Base-by-base conservation (phyloP, 2,113 vertebrate genomes). In the Glaucidium brasilianum region DNA sequence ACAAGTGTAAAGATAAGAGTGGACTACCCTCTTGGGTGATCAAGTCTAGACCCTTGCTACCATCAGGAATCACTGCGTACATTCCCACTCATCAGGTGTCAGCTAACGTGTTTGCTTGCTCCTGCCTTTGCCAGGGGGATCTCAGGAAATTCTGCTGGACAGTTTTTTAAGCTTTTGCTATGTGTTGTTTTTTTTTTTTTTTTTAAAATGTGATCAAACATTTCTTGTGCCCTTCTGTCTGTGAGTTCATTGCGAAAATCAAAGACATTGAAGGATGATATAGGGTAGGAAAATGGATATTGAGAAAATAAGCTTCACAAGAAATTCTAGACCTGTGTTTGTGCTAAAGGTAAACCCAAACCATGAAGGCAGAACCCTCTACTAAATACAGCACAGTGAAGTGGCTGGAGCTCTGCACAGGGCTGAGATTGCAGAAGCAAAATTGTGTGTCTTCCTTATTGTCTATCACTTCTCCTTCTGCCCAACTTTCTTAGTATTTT, bases 231-330 rank as follows among this genome's bases (percentile, higher is more conserved):
- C 9, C 8, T 49, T 85, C 29, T 41, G 35, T 27, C n/a, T 76
- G 8, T 43, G 26, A 55, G 18, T 39, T 81, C 6, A 39, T 35
- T 32, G 41, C 23, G n/a, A 17, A 73, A 72, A 45, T 39, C 12
- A 59, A 68, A 76, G 25, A 37, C 12, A 45, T 41, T 49, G 12
- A 82, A 75, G 53, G 15, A 60, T 52, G 19, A 35, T 15, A 34
- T 0, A 68, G 25, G 9, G n/a, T 20, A 81, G 23, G 37, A 80
- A 75, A 89, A 77, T 10, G 0, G 0, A 50, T n/a, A 52, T 4
- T 30, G 7, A 75, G 18, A 75, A 91, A 89, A 55, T 29, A 74
- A 64, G 6, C 10, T 56, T 67, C 69, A 74, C 14, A 45, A 60
- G 26, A 86, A 81, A 80, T 83, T 69, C 17, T 73, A 39, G 80